Evolutionary conservation across 2,888 invertebrate genomes (phyloP), one percentile per base, ranked within the genome.

Genomic region (Endotricha flammealis): DNA sequence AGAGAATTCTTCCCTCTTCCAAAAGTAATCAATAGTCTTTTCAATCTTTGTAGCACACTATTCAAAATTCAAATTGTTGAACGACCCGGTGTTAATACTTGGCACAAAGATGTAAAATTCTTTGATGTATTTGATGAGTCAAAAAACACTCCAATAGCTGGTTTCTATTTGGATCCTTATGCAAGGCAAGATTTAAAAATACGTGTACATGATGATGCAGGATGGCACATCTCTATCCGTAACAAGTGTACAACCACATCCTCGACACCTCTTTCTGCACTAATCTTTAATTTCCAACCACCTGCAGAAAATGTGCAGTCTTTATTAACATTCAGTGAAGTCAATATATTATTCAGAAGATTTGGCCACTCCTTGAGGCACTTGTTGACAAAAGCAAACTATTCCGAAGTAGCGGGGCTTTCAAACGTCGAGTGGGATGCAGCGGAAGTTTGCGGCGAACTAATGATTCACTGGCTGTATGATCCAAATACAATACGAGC

Each of bases 371-470:
- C 93, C 0, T 80, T 99, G 28, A 95, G 98, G 51, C 94, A 96
- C 76, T 75, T 98, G 45, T 80, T 98, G 17, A 95, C 96, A 0
- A 91, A 90, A 59, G 91, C 93, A 0, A 92, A 92, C 9, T 95
- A 95, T 71, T 90, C 93, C 1, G 96, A 97, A 68, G 90, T 96
- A 0, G 91, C 96, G 2, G 97, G 97, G 0, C 78, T 94, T 12
- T 92, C 92, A 0, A 95, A 95, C 67, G 90, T 98, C 0, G 98
- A 98, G 82, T 97, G 96, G 96, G 99, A 99, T 74, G 94, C 95
- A 0, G 92, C 94, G 0, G 93, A 94, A 63, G 90, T 96, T 0
- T 92, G 93, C 42, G 92, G 95, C 0, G 89, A 94, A 53, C 94
- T 98, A 36, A 90, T 98, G 90, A 88, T 90, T 0, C 92, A 93